A percentile compares a stretch with the other conserved stretches of the same genome.
phyloP scores from a whole-genome alignment of 2,888 invertebrate species.

The Cephus sareptanus region DNA sequence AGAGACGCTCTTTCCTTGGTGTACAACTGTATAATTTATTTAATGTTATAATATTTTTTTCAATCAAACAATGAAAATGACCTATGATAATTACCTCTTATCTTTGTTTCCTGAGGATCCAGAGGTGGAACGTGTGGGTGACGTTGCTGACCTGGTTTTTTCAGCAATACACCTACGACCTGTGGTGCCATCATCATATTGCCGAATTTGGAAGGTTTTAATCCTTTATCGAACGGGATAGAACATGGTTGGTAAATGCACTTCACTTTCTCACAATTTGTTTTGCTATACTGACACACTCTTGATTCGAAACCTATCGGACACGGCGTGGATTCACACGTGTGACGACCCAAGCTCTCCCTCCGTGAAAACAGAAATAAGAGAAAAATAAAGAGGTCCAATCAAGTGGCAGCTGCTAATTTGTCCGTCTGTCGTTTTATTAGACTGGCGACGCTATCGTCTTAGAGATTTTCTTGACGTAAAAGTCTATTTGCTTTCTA shows the following conservation, averaged over 20 bases:
- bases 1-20: background rate
- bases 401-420: constrained; percentile 3
- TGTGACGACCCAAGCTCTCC: background rate
- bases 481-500: too few species aligned
- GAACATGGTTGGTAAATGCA: background rate
- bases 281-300: background rate
- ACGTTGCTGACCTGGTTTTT: constrained; percentile 58
- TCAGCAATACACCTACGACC: constrained; percentile 61
- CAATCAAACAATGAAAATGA: background rate
- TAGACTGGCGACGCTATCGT: background rate
- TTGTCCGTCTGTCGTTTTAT: background rate
- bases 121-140: constrained; percentile 52
- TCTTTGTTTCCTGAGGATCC: constrained; percentile 61
- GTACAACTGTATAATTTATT: background rate
- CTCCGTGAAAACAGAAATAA: background rate
- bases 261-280: background rate
- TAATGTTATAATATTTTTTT: background rate
- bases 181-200: constrained; percentile 62
- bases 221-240: constrained; percentile 1
- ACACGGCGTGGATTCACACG: background rate
- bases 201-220: constrained; percentile 9
- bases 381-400: background rate
- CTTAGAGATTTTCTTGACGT: background rate
- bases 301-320: background rate
- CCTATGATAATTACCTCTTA: constrained; percentile 46